These are phyloP conservation scores for Aplidium turbinatum DNA, from an alignment of 23 tunicate species.

Conservation along the genomic window DNA sequence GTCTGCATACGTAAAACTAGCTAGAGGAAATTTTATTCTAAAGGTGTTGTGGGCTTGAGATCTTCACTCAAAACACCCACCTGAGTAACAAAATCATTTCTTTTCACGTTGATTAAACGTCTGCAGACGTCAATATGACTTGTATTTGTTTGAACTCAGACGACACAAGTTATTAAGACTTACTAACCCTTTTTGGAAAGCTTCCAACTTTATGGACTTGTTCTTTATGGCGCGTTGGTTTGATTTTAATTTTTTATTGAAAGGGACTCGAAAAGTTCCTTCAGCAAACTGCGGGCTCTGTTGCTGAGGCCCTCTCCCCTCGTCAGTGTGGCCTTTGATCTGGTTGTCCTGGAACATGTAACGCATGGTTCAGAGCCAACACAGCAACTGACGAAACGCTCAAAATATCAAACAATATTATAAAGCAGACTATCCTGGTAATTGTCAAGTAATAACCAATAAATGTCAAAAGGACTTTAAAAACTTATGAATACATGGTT, in stretches of 20 bases:
- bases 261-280: conserved; percentile 65
- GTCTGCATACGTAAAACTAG: too few relatives aligned
- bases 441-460: neutral
- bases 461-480: too few relatives aligned
- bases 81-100: too few relatives aligned
- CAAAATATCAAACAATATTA: neutral
- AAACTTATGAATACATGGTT: too few relatives aligned
- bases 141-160: too few relatives aligned
- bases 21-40: too few relatives aligned
- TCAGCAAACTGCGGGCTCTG: conserved; percentile 41
- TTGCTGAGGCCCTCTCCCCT: conserved; percentile 18
- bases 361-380: neutral
- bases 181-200: conserved; percentile 78
- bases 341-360: conserved; percentile 64
- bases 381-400: neutral
- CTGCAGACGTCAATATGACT: too few relatives aligned
- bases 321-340: conserved; percentile 78
- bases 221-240: conserved; percentile 75
- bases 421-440: neutral
- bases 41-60: too few relatives aligned
- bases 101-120: too few relatives aligned
- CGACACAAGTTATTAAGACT: neutral
- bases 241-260: conserved; percentile 57
- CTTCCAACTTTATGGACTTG: conserved; percentile 72
- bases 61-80: too few relatives aligned